These are phyloP conservation scores for Ooceraea biroi DNA, from an alignment of 1,140 invertebrate genomes.

Conservation along the genomic window DNA sequence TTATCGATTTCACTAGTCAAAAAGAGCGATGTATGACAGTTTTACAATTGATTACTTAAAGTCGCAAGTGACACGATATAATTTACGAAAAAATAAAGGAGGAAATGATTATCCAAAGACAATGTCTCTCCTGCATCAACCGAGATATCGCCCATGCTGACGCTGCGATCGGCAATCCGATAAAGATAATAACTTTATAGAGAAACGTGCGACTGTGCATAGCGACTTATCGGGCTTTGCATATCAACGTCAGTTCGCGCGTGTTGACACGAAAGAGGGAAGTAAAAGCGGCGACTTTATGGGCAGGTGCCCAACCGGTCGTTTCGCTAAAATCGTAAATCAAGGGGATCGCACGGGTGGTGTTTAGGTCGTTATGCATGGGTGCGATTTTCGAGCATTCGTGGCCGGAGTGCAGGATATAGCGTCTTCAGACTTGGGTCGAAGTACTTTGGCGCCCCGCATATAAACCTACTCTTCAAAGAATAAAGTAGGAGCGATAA, in stretches of 20 bases:
- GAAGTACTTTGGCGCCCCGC: not conserved
- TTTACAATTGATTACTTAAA: not conserved
- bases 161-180: conserved; percentile 69
- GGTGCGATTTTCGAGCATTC: conserved; percentile 44
- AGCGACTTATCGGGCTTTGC: conserved; percentile 77
- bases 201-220: conserved; percentile 75
- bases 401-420: not conserved
- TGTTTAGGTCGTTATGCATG: conserved; percentile 41
- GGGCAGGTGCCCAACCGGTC: conserved; percentile 51
- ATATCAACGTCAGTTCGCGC: conserved; percentile 75
- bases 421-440: conserved; percentile 6
- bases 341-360: conserved; percentile 56
- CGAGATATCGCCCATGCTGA: conserved; percentile 69
- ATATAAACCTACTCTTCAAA: not conserved
- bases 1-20: conserved; percentile 14
- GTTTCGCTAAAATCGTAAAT: conserved; percentile 77
- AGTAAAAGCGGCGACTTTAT: conserved; percentile 77
- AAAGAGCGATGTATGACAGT: not conserved
- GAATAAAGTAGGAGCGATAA: not conserved
- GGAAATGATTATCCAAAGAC: conserved; percentile 9
- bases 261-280: conserved; percentile 81
- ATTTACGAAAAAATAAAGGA: not conserved
- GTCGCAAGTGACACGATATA: not conserved
- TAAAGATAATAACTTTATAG: conserved; percentile 84
- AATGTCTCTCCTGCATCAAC: not conserved